Base-by-base conservation (phyloP, 2,113 vertebrate species). In the Pluvianellus socialis region DNA sequence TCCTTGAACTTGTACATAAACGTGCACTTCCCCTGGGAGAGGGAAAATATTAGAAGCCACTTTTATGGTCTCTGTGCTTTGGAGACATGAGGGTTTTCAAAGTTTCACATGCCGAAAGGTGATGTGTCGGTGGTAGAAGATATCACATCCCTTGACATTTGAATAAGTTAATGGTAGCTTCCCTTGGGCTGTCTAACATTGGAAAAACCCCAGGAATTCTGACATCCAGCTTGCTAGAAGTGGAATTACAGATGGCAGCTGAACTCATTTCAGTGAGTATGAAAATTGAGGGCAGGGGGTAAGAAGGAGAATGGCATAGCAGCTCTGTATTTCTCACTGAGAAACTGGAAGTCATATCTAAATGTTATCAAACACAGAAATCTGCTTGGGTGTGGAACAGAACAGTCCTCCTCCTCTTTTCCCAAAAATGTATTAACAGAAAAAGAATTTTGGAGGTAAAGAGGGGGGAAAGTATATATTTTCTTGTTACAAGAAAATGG, bases 141-240 rank as follows among this genome's bases (percentile, higher is more conserved):
- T 88, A 76, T 45, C 58, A 79, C 71, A 93, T 81, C 92, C 73
- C 45, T 32, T 81, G 71, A 62, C 72, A 92, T 95, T 97, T 94
- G 56, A 95, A 92, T 79, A 18, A 94, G 80, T 44, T 94, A 91
- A 81, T 84, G 82, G 94, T 63, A 49, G 3, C 72, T 94, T 97
- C 90, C 93, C 90, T 80, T 68, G 80, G 82, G 96, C 75, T 83
- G 63, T 96, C 58, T 93, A 84, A 89, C 68, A 22, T 74, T 90
- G 71, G 76, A 96, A 62, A 94, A 88, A 85, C 35, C 3, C 16
- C 65, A 30, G 97, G 90, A 97, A 94, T 86, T 94, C 87, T 98
- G 97, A 96, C 97, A 97, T 97, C 97, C 95, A 93, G 7, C 66
- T 71, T 96, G 42, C 79, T 93, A 45, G 89, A 96, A 63, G 47